Evolutionary conservation across 2,113 vertebrate species (phyloP), one percentile per base, ranked within the genome.

Genomic region (Clupea harengus): DNA sequence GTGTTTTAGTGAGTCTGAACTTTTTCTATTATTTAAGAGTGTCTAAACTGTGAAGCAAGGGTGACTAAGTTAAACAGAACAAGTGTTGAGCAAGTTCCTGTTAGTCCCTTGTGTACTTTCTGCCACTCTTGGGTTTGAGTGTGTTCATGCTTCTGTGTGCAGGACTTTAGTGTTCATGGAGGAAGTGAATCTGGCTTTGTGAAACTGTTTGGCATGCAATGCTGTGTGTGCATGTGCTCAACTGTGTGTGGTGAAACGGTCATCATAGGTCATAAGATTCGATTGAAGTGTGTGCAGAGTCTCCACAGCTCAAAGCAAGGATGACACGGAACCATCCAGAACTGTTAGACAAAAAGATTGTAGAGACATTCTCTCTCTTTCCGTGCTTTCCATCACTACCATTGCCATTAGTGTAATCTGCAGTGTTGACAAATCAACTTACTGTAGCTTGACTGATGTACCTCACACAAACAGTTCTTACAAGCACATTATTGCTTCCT

Each of bases 111-210:
- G 72, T 39, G 67, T 28, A 78, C 25, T 78, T 78, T 78, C 28
- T 5, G 32, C 10, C 11, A 10, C 64, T 9, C 5, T 67, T 10
- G 64, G 64, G 9, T 25, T 67, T 67, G n/a, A 39, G 25, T 78
- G 72, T 4, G 28, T 39, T 15, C 72, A 39, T 78, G 72, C 32
- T 32, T 39, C 28, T 32, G 28, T 32, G 25, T 9, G 72, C 72
- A 39, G 28, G 39, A 39, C 72, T 78, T 78, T 15, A 0, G 72
- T 11, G 11, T 32, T 78, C 28, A 78, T 78, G 2, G 15, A 39
- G 72, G 72, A 78, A 78, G 72, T 78, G 72, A 78, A 78, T 78
- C 72, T 78, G 72, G 28, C 72, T 39, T 39, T 39, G 28, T 32
- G 72, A 78, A 78, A 78, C 64, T 72, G 64, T 25, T 72, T 11